A percentile compares a stretch with the other conserved stretches of the same genome.
Conservation (phyloP, 2,888 invertebrate genomes). For the Orchesellides sinensis region DNA sequence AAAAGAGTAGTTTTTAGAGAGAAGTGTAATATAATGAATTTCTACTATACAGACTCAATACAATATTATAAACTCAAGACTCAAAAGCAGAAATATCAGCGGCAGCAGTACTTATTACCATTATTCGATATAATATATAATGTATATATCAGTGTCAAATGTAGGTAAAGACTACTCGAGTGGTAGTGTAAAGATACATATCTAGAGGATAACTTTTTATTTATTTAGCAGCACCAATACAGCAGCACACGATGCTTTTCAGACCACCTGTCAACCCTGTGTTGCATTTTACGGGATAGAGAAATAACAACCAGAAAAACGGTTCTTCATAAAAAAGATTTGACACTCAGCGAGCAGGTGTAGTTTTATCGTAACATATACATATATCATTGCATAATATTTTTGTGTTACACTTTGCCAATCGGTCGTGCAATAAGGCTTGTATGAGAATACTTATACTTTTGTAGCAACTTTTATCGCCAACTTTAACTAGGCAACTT, state of each 20-base stretch:
- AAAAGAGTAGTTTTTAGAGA: conserved; percentile 31
- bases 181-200: background rate
- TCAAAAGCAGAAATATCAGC: conserved; percentile 51
- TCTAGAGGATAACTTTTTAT: background rate
- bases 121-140: background rate
- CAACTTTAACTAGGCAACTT: background rate
- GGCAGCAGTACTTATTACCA: conserved; percentile 26
- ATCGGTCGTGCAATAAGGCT: too few species aligned
- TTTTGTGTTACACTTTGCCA: too few species aligned
- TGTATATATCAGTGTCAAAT: conserved; percentile 8
- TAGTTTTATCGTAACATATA: conserved; percentile 1
- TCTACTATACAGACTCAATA: conserved; percentile 50
- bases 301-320: background rate
- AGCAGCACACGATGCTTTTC: conserved; percentile 32
- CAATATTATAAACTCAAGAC: conserved; percentile 57
- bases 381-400: background rate
- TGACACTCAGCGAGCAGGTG: conserved; percentile 47
- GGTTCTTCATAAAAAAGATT: conserved; percentile 19
- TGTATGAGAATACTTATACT: background rate
- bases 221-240: conserved; percentile 18
- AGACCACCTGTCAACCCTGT: conserved; percentile 50
- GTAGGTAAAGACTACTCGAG: background rate
- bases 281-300: conserved; percentile 22
- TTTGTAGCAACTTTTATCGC: too few species aligned
- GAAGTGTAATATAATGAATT: conserved; percentile 36